Evolutionary conservation across 2,797 vertebrate genomes (phyloP), one percentile per base, ranked within the genome.

Genomic region (Caiman crocodilus): DNA sequence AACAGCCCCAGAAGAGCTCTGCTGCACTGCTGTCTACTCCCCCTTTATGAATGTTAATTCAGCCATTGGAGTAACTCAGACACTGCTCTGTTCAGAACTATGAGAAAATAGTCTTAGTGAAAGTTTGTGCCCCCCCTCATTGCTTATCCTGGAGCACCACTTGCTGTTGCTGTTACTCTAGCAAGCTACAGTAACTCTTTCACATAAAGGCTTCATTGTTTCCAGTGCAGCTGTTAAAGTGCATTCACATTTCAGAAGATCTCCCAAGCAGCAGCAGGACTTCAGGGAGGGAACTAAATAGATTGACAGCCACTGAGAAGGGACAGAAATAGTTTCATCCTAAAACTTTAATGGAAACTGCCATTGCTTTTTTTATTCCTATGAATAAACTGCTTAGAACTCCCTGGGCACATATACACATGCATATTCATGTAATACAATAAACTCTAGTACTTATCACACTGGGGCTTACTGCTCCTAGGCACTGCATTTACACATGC

Each of bases 241-340:
- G 64, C 93, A 71, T 73, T 21, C 59, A 1, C 25, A 42, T 30
- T 94, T 95, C 96, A 97, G 93, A 85, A 97, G 96, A 93, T 15
- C 92, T 10, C 83, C 94, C 94, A 74, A 95, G 91, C 76, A 92
- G 69, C 92, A 60, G 86, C 59, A 8, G 87, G 84, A 80, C 64
- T n/a, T 84, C 73, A 2, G 56, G 1, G 1, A 23, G 58, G 0
- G 2, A 50, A 50, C 42, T 50, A 42, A 6, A 21, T 73, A 50
- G 7, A 42, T 23, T 73, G 65, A 5, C 14, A 88, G 28, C 30
- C 23, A 14, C 74, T 14, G 65, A 35, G 69, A 64, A 59, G 42
- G 30, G 2, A 60, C 65, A 67, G 69, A 64, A 57, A 58, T 25
- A 15, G 60, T 56, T 80, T 81, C 20, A n/a, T 21, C 2, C 0